A percentile compares a stretch with the other conserved stretches of the same genome.
Conservation (phyloP, 2,888 invertebrate genomes). For the Hemaris fuciformis region DNA sequence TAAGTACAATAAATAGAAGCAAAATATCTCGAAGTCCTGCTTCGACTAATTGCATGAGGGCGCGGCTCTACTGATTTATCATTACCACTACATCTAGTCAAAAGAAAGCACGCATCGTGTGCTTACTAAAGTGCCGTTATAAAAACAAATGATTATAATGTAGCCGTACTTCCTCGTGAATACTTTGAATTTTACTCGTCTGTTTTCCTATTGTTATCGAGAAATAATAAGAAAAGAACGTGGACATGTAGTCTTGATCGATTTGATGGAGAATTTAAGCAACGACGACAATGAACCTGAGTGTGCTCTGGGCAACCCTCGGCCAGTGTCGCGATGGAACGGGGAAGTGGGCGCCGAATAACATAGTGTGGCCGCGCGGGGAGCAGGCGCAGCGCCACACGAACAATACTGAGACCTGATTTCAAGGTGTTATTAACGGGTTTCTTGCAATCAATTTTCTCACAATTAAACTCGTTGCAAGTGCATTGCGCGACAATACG, state of each 20-base stretch:
- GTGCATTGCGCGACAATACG: slow-evolving; percentile 18
- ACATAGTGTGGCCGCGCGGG: background rate
- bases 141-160: background rate
- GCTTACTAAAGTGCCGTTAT: background rate
- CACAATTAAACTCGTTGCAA: slow-evolving; percentile 37
- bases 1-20: slow-evolving; percentile 38
- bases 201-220: slow-evolving; percentile 9
- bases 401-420: slow-evolving; percentile 48
- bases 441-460: slow-evolving; percentile 43
- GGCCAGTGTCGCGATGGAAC: slow-evolving; percentile 8
- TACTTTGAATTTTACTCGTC: slow-evolving; percentile 5
- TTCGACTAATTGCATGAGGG: slow-evolving; percentile 31
- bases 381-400: slow-evolving; percentile 11
- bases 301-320: slow-evolving; percentile 14
- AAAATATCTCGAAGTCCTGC: slow-evolving; percentile 48
- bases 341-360: background rate
- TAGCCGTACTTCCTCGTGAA: background rate
- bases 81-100: background rate
- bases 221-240: slow-evolving; percentile 16
- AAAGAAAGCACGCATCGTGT: background rate
- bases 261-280: background rate
- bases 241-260: background rate
- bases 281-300: background rate
- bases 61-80: background rate
- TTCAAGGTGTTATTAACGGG: slow-evolving; percentile 42